These are phyloP conservation scores for Tromatobia lineatoria DNA, from an alignment of 2,888 invertebrate genomes.

Conservation along the genomic window DNA sequence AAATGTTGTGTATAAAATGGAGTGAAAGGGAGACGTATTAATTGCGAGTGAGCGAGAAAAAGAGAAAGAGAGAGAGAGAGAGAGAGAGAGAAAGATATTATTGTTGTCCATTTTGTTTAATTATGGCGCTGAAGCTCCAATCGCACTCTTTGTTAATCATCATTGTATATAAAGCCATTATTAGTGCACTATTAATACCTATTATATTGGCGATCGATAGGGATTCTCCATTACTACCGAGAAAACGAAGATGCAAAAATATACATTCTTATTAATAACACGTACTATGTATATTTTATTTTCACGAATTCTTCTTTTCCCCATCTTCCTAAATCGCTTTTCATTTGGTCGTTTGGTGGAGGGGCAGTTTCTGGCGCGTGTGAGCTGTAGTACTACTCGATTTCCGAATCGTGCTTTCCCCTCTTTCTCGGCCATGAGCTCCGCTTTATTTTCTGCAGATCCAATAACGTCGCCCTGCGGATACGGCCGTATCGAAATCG, in stretches of 20 bases:
- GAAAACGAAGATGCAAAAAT: conserved; percentile 73
- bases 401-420: conserved; percentile 61
- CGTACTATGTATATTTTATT: conserved; percentile 12
- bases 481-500: conserved; percentile 74
- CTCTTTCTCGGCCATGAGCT: conserved; percentile 43
- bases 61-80: conserved; percentile 51
- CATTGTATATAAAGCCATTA: conserved; percentile 84
- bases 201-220: conserved; percentile 83
- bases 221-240: conserved; percentile 82
- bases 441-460: conserved; percentile 63
- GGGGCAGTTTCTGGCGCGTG: not conserved
- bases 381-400: not conserved
- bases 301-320: conserved; percentile 9
- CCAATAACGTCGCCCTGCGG: conserved; percentile 62
- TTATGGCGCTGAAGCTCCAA: conserved; percentile 60
- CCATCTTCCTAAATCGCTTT: conserved; percentile 19
- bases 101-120: conserved; percentile 75
- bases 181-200: conserved; percentile 83
- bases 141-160: conserved; percentile 82
- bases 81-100: conserved; percentile 67
- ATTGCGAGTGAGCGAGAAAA: conserved; percentile 41
- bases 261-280: conserved; percentile 65
- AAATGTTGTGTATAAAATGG: conserved; percentile 66
- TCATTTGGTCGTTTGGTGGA: conserved; percentile 59
- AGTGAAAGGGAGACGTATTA: conserved; percentile 33